Base-by-base conservation (phyloP, 2,888 invertebrate genomes). In the Acanthosepion lycidas region DNA sequence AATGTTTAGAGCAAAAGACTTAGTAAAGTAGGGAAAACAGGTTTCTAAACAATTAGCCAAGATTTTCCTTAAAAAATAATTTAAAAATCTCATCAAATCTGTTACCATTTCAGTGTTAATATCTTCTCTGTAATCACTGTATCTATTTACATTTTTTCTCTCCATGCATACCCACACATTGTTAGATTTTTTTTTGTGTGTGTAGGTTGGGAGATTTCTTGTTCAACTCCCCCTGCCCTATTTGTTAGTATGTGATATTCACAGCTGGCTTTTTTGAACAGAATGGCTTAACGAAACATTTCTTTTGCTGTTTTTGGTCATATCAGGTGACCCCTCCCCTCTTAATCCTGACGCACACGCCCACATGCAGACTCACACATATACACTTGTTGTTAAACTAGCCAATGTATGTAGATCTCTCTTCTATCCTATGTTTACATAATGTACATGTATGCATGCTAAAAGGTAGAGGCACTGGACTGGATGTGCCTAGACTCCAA, bases 291-390 rank as follows among this genome's bases (percentile, higher is more conserved):
- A n/a, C 8, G 18, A 78, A 78, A 78, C 78, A n/a, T 78, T 78
- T 78, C 18, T 78, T 78, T 78, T n/a, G 15, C 15, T 78, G 78
- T 78, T 78, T 78, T 78, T 78, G n/a, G n/a, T 33, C 78, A 78
- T 33, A n/a, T 33, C 78, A 78, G 78, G 78, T 78, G 78, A 78
- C 78, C 78, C 5, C 28, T n/a, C 78, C 28, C 78, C 26, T 8
- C 9, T 18, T 55, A 2, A 6, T 23, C 78, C 78, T 33, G 78
- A 78, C 78, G 78, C 78, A 78, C 78, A 78, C n/a, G 78, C 78
- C 78, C 78, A 78, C 78, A 78, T 78, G 78, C 78, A 78, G 78
- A 78, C 78, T 78, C 78, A 78, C 78, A 78, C 78, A 78, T 78
- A 15, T n/a, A n/a, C 78, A 78, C 78, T 78, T 78, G 78, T 78